Conservation (phyloP, 1,140 invertebrate species). For the Drosophila eugracilis region DNA sequence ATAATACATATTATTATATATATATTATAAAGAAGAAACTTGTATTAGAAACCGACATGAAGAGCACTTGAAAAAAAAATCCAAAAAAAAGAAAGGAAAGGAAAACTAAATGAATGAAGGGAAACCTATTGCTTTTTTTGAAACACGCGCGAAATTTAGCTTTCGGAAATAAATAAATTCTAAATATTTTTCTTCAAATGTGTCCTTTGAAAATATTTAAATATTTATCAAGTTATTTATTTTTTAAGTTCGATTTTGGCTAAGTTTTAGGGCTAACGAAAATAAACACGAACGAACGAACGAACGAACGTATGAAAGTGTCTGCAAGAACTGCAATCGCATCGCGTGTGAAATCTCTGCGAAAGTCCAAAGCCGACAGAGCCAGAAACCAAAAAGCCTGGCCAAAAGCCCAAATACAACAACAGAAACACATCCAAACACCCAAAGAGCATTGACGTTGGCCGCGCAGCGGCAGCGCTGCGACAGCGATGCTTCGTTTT, state of each 20-base stretch:
- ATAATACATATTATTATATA: conserved; percentile 23
- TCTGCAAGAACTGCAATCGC: conserved; percentile 85
- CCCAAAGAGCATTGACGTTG: conserved; percentile 44
- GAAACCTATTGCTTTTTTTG: conserved; percentile 1
- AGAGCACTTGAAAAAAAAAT: conserved; percentile 36
- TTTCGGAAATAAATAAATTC: neutral
- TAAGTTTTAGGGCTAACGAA: conserved; percentile 58
- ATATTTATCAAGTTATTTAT: neutral
- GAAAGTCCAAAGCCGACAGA: conserved; percentile 82
- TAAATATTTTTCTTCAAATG: neutral
- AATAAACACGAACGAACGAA: conserved; percentile 78
- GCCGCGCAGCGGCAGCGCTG: conserved; percentile 19
- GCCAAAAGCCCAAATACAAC: conserved; percentile 42
- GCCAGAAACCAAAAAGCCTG: conserved; percentile 71
- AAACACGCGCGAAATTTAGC: neutral
- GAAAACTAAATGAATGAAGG: neutral
- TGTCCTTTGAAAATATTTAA: neutral
- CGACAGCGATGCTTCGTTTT: conserved; percentile 7
- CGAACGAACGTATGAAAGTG: conserved; percentile 84
- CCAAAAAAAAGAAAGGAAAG: conserved; percentile 12
- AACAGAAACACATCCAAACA: too few relatives aligned
- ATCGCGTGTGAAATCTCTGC: conserved; percentile 85
- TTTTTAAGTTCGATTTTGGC: conserved; percentile 43
- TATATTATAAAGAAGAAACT: too few relatives aligned
- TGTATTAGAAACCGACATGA: conserved; percentile 30